A percentile compares a stretch with the other conserved stretches of the same genome.
phyloP scores from a whole-genome alignment of 2,888 invertebrate genomes.

The Ornithoptera priamus region DNA sequence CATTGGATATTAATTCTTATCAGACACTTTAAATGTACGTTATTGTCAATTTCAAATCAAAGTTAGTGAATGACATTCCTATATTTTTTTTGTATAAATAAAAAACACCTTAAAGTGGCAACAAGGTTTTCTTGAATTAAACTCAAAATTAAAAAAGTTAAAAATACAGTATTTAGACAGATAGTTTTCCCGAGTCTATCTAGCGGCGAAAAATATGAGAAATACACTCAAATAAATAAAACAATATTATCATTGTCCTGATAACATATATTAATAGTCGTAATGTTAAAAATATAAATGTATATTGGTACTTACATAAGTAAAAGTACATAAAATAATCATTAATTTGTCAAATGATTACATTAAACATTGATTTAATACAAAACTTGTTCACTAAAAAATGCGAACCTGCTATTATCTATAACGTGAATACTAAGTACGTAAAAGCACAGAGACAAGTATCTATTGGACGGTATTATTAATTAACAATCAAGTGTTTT shows the following conservation, averaged over 20 bases:
- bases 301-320: slow-evolving; percentile 20
- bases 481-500: not conserved
- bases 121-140: not conserved
- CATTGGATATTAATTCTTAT: slow-evolving; percentile 10
- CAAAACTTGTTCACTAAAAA: not conserved
- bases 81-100: not conserved
- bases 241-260: slow-evolving; percentile 24
- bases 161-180: not conserved
- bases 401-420: not conserved
- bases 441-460: not conserved
- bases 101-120: not conserved
- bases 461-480: slow-evolving; percentile 26
- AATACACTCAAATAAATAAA: slow-evolving; percentile 9
- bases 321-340: slow-evolving; percentile 17
- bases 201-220: not conserved
- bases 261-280: slow-evolving; percentile 21
- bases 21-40: slow-evolving; percentile 34
- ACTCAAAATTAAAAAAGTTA: not conserved
- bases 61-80: not conserved
- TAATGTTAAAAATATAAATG: slow-evolving; percentile 15
- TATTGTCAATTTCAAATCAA: not conserved
- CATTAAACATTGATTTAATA: not conserved
- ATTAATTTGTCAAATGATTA: not conserved
- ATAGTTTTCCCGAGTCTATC: not conserved
- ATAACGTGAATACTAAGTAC: not conserved